Percentiles rank a stretch among this genome's conserved stretches.
Conservation (phyloP, 1,140 invertebrate genomes). For the Calliopsis andreniformis region DNA sequence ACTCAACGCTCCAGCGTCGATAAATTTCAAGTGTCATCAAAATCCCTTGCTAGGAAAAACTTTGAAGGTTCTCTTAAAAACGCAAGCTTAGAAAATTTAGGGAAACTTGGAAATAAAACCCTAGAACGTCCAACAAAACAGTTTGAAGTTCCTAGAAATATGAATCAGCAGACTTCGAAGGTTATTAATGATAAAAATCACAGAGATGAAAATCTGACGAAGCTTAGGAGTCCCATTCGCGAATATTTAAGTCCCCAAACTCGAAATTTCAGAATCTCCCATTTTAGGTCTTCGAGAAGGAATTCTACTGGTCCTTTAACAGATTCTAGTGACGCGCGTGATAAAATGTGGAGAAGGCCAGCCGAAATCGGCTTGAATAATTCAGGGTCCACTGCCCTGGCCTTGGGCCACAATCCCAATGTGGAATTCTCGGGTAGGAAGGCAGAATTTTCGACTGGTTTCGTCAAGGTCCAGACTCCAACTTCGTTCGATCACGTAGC, state of each 20-base stretch:
- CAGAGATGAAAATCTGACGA: neutral
- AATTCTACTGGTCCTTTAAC: neutral
- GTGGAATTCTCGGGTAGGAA: neutral
- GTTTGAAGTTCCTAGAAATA: too few relatives aligned
- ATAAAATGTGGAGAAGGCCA: neutral
- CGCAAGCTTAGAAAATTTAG: neutral
- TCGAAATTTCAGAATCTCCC: neutral
- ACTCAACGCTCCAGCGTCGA: neutral
- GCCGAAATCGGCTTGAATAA: conserved; percentile 43
- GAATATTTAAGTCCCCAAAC: neutral
- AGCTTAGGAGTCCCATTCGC: neutral
- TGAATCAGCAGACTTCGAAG: neutral
- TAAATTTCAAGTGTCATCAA: neutral
- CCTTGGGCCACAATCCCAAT: conserved; percentile 32
- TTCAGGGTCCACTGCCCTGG: conserved; percentile 22
- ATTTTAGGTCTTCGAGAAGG: neutral
- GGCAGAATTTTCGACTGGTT: neutral
- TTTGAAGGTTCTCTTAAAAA: too few relatives aligned
- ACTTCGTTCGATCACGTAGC: conserved; percentile 30
- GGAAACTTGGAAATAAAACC: neutral
- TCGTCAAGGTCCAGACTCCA: conserved; percentile 24
- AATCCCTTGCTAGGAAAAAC: too few relatives aligned
- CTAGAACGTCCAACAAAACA: neutral
- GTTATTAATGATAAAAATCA: neutral
- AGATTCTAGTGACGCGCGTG: neutral